Evolutionary conservation across 37 sponge, comb jelly and placozoan species (phyloP), one percentile per base, ranked within the genome.

Genomic region (Aplysina aerophoba): DNA sequence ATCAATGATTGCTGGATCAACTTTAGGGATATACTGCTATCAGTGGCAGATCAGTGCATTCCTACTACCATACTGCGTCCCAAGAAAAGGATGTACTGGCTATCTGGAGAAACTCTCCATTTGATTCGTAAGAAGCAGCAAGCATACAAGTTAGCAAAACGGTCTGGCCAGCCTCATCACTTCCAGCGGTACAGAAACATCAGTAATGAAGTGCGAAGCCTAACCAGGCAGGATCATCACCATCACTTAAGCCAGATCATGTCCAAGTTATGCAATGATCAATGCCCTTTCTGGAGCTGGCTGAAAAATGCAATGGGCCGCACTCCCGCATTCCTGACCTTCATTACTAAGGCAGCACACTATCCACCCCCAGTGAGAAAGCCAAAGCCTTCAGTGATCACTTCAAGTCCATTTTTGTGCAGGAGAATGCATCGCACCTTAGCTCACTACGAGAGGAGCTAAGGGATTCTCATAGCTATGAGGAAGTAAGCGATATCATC

Each of bases 271-370:
- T 61, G 73, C 4, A 73, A 57, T 28, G 55, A 73, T 34, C 85
- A 71, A 55, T 15, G 57, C 4, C 67, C 53, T 22, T 78, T 86
- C 63, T 86, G 86, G 80, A 13, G 86, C 21, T 86, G 86, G 86
- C 53, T 86, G 17, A 86, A 65, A 30, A 68, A 64, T 41, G n/a
- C 22, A 1, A 83, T 4, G 20, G 35, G 68, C 30, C 16, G 11
- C 35, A 24, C 68, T 17, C 41, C 22, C 60, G 22, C 1, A 15
- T 75, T 41, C 78, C 78, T 75, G 78, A 75, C n/a, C 55, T 84
- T 12, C 30, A 84, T 28, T 27, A 50, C 31, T 21, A 34, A 36
- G 30, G 25, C 31, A 55, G 27, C 20, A 35, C 56, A n/a, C 24
- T 75, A 15, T 62, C 64, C 19, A 21, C 41, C 12, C 30, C 55